Evolutionary conservation across 1,140 invertebrate genomes (phyloP).

Genomic region (Lethocerus indicus): DNA sequence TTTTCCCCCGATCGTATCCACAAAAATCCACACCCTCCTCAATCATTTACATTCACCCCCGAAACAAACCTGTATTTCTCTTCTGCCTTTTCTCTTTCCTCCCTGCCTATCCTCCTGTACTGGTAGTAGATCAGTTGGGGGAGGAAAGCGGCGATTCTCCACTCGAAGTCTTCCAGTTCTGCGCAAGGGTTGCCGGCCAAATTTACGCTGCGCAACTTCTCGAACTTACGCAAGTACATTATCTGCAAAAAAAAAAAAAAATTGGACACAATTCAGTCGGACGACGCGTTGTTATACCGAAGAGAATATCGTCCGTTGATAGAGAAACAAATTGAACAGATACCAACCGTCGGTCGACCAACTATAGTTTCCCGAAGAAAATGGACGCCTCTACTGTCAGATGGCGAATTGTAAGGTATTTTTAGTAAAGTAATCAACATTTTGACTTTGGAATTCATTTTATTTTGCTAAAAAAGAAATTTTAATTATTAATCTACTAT

Average conservation of each 20-base stretch:
- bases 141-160: constrained; percentile 51
- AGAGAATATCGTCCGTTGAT: too few species aligned
- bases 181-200: constrained; percentile 60
- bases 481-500: too few species aligned
- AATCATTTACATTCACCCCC: not conserved
- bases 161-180: constrained; percentile 35
- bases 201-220: constrained; percentile 55
- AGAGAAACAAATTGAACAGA: too few species aligned
- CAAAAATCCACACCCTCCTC: not conserved
- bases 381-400: too few species aligned
- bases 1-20: not conserved
- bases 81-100: constrained; percentile 32
- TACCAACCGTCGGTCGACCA: too few species aligned
- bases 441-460: too few species aligned
- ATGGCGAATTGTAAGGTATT: too few species aligned
- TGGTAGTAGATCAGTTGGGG: constrained; percentile 61
- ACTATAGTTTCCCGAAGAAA: too few species aligned
- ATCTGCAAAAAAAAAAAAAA: constrained; percentile 33
- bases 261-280: too few species aligned
- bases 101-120: constrained; percentile 48
- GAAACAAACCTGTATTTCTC: constrained; percentile 31
- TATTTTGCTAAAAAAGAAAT: too few species aligned
- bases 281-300: too few species aligned
- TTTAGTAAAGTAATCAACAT: too few species aligned
- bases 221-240: constrained; percentile 56